Conservation (phyloP, 2,113 vertebrate genomes). For the Vicugna pacos region DNA sequence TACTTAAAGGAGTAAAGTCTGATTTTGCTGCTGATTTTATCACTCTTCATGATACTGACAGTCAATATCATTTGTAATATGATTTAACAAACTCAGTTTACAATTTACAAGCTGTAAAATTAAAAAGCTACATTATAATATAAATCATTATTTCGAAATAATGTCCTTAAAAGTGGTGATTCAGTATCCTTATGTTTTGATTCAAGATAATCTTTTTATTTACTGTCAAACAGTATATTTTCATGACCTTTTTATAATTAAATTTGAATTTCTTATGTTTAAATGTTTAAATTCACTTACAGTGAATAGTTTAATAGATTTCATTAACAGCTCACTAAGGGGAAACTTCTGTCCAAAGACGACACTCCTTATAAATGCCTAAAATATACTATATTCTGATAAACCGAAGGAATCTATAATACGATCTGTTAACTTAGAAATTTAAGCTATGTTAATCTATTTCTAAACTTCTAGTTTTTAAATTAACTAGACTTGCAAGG, state of each 20-base stretch:
- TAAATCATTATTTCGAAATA: neutral
- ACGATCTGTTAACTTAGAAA: neutral
- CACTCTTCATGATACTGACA: neutral
- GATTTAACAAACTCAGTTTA: slow-evolving; percentile 2
- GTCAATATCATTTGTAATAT: neutral
- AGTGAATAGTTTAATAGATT: neutral
- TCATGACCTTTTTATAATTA: neutral
- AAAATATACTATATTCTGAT: neutral
- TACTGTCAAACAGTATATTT: neutral
- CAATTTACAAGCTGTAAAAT: slow-evolving; percentile 23
- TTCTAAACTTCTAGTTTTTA: neutral
- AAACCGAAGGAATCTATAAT: neutral
- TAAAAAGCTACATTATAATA: neutral
- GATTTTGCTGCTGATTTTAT: neutral
- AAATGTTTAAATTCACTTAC: fast-evolving
- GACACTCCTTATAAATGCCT: neutral
- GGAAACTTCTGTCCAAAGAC: neutral
- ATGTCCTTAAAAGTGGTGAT: neutral
- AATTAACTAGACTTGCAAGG: neutral
- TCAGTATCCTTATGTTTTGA: neutral
- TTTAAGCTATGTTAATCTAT: neutral
- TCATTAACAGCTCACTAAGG: fast-evolving
- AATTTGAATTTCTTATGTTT: slow-evolving; percentile 32
- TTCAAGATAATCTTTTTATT: neutral
- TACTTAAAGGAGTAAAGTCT: slow-evolving; percentile 3